Evolutionary conservation across 1,140 invertebrate genomes (phyloP).

Genomic region (Lucilia sericata): DNA sequence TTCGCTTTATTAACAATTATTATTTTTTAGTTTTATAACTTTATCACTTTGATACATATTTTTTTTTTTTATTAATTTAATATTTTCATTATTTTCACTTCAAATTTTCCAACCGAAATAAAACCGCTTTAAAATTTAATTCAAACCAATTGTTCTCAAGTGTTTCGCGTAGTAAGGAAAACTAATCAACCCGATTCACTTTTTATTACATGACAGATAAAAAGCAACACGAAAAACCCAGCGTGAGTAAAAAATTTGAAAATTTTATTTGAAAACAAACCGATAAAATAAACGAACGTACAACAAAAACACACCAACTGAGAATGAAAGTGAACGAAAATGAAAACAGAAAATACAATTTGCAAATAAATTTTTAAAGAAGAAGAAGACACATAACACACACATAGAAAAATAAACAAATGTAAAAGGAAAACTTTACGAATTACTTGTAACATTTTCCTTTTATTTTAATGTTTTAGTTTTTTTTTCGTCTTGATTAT

Average conservation of each 20-base stretch:
- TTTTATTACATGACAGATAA: conserved; percentile 19
- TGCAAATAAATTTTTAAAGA: background rate
- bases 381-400: background rate
- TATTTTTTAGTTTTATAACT: too few relatives aligned
- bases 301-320: conserved; percentile 20
- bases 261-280: conserved; percentile 6
- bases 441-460: background rate
- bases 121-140: background rate
- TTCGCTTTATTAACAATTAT: too few relatives aligned
- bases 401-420: background rate
- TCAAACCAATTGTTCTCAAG: background rate
- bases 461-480: conserved; percentile 38
- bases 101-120: background rate
- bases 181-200: conserved; percentile 17
- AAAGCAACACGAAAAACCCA: background rate
- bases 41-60: too few relatives aligned
- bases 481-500: background rate
- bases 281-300: background rate
- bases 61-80: too few relatives aligned
- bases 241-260: conserved; percentile 1
- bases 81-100: too few relatives aligned
- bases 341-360: conserved; percentile 39
- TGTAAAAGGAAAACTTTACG: background rate
- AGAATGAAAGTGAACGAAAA: conserved; percentile 49
- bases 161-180: conserved; percentile 5